Conservation (phyloP, 1,140 invertebrate genomes). For the Drosophila paulistorum region DNA sequence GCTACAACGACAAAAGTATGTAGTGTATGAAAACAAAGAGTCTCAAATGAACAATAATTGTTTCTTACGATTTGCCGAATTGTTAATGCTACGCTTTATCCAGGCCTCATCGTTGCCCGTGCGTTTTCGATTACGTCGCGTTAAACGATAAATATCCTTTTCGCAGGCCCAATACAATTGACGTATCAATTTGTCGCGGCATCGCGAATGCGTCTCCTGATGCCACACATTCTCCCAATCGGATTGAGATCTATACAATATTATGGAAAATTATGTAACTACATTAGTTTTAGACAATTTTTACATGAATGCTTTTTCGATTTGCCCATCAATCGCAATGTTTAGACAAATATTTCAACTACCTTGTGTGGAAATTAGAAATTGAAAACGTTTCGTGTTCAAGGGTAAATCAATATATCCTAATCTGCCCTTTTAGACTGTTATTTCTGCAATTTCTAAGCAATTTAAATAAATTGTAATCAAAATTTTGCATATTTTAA, state of each 20-base stretch:
- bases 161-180: slow-evolving; percentile 86
- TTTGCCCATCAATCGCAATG: too few relatives aligned
- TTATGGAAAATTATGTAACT: neutral
- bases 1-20: too few relatives aligned
- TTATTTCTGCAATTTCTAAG: too few relatives aligned
- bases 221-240: slow-evolving; percentile 86
- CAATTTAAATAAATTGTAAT: too few relatives aligned
- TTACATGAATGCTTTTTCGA: too few relatives aligned
- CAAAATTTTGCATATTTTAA: too few relatives aligned
- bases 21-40: neutral
- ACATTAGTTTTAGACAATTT: too few relatives aligned
- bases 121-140: slow-evolving; percentile 80
- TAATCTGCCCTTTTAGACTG: too few relatives aligned
- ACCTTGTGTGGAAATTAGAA: too few relatives aligned
- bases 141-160: slow-evolving; percentile 86
- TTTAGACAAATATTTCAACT: too few relatives aligned
- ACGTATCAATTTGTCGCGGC: slow-evolving; percentile 84
- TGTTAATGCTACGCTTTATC: slow-evolving; percentile 33
- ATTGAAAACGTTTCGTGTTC: too few relatives aligned
- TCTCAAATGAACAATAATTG: neutral
- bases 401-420: too few relatives aligned
- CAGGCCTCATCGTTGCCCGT: slow-evolving; percentile 47
- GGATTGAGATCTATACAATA: slow-evolving; percentile 83
- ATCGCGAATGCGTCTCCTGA: slow-evolving; percentile 84
- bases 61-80: slow-evolving; percentile 44